These are phyloP conservation scores for Oreochromis grahami DNA, from an alignment of 2,797 vertebrate species.

Conservation along the genomic window DNA sequence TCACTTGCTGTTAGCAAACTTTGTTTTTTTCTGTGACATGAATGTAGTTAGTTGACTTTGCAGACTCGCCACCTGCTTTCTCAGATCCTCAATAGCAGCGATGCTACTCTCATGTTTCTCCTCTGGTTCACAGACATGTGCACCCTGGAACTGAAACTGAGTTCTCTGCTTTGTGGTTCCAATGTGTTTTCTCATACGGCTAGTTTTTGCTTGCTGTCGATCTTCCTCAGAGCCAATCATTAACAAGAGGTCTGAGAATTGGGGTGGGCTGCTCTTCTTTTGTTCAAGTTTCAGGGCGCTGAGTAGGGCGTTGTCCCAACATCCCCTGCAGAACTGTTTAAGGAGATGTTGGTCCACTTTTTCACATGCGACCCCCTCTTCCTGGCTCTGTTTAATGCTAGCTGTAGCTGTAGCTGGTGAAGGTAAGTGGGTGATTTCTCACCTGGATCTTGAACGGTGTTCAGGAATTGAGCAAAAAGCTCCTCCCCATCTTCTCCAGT, in stretches of 20 bases:
- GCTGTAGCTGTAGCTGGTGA: neutral
- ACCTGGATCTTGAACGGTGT: neutral
- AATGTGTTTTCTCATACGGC: neutral
- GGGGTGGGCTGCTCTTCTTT: neutral
- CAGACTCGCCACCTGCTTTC: too few species aligned
- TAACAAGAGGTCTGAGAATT: neutral
- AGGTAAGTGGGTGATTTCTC: neutral
- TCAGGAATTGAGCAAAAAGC: neutral
- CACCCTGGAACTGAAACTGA: neutral
- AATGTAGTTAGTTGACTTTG: too few species aligned
- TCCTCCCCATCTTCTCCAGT: neutral
- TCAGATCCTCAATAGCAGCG: too few species aligned
- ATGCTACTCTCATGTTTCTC: too few species aligned
- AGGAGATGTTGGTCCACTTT: neutral
- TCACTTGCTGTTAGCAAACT: too few species aligned
- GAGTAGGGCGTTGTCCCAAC: too few species aligned
- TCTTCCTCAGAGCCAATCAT: neutral
- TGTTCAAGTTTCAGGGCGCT: too few species aligned
- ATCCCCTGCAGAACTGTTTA: too few species aligned
- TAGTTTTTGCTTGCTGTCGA: neutral
- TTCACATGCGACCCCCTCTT: neutral
- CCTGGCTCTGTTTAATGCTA: too few species aligned
- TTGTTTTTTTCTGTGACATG: too few species aligned
- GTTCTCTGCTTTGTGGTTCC: neutral
- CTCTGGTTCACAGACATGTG: too few species aligned